Evolutionary conservation across 2,113 vertebrate species (phyloP).

Genomic region (Prunella himalayana): DNA sequence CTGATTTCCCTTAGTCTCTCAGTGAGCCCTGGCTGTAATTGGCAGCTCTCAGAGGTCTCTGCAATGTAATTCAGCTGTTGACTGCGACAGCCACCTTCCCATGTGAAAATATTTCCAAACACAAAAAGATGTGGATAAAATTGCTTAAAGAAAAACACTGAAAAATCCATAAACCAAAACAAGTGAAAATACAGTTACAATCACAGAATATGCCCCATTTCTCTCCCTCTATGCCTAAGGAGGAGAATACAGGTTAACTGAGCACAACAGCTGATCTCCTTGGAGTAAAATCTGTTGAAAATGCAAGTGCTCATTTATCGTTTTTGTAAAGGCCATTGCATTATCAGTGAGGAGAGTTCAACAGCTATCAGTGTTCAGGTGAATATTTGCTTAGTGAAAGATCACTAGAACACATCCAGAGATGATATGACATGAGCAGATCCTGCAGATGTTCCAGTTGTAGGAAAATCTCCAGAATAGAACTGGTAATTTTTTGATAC

Average conservation of each 20-base stretch:
- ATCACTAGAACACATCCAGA: background rate
- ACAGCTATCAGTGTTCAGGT: background rate
- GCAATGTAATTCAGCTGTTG: background rate
- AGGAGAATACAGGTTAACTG: background rate
- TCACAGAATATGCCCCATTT: background rate
- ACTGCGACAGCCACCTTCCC: background rate
- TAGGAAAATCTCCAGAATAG: background rate
- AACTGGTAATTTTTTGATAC: background rate
- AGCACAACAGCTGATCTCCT: background rate
- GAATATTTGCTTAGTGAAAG: background rate
- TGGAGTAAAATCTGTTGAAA: background rate
- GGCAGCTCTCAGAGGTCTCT: background rate
- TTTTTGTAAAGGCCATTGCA: background rate
- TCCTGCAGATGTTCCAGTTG: background rate
- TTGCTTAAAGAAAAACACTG: background rate
- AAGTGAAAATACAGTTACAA: background rate
- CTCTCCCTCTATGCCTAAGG: background rate
- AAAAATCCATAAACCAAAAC: background rate
- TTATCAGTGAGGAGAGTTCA: background rate
- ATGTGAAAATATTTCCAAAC: background rate
- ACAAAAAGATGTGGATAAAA: background rate
- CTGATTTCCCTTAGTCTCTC: background rate
- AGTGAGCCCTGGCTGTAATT: background rate
- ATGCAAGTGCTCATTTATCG: background rate
- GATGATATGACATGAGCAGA: background rate